Conservation (phyloP, 2,113 vertebrate genomes). For the Cyprinus carpio region DNA sequence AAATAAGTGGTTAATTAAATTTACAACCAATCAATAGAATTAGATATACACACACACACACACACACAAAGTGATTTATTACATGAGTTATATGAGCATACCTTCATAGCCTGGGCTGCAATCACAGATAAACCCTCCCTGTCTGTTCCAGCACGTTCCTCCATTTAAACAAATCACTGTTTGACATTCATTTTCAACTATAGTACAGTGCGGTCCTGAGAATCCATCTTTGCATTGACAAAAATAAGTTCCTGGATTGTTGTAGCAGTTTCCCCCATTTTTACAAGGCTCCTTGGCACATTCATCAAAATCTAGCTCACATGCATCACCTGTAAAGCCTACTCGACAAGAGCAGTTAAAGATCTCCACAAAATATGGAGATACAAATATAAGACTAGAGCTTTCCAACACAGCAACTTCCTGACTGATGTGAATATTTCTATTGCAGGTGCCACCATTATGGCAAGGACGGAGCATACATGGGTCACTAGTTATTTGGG, state of each 20-base stretch:
- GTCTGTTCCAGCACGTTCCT: constrained; percentile 67
- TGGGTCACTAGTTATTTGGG: constrained; percentile 73
- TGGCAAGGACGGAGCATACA: constrained; percentile 70
- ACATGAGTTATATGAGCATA: constrained; percentile 46
- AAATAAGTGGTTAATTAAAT: constrained; percentile 1
- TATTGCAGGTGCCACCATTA: constrained; percentile 71
- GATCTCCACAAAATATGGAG: constrained; percentile 68
- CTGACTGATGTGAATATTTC: constrained; percentile 70
- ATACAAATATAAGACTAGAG: constrained; percentile 71
- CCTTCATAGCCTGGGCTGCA: constrained; percentile 75
- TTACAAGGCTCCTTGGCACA: constrained; percentile 69
- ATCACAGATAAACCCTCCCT: constrained; percentile 67
- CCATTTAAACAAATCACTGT: constrained; percentile 72
- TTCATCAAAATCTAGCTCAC: constrained; percentile 74
- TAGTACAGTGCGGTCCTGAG: constrained; percentile 65
- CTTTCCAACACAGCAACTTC: constrained; percentile 72
- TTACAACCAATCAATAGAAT: background rate
- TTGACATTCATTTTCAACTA: constrained; percentile 70
- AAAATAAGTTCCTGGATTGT: constrained; percentile 71
- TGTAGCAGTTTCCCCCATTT: constrained; percentile 70
- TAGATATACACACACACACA: no score
- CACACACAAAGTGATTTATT: background rate
- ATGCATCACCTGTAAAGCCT: constrained; percentile 70
- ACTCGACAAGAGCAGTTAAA: constrained; percentile 72
- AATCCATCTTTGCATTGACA: constrained; percentile 70